Conservation (phyloP, 2,113 vertebrate genomes). For the Pituophis catenifer region DNA sequence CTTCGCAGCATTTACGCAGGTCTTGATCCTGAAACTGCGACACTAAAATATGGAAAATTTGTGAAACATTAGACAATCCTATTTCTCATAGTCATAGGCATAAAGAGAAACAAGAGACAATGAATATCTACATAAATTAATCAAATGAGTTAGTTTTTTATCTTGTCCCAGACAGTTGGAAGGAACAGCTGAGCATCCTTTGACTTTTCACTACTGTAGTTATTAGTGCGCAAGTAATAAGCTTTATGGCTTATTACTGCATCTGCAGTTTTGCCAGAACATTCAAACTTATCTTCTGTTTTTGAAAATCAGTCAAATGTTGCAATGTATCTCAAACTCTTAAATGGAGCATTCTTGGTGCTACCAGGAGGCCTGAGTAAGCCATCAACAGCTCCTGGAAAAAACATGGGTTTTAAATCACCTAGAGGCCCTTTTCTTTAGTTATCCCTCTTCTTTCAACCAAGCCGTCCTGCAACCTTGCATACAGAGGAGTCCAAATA, state of each 20-base stretch:
- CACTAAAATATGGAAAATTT: constrained; percentile 53
- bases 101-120: not conserved
- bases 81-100: not conserved
- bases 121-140: not conserved
- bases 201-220: not conserved
- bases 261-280: not conserved
- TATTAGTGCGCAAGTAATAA: not conserved
- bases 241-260: not conserved
- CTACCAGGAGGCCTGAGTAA: too few species aligned
- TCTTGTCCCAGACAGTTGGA: not conserved
- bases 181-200: not conserved
- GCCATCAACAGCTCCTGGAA: too few species aligned
- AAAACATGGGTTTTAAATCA: too few species aligned
- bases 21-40: constrained; percentile 66
- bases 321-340: not conserved
- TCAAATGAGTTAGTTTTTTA: not conserved
- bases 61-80: not conserved
- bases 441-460: not conserved
- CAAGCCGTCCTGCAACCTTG: not conserved
- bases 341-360: not conserved
- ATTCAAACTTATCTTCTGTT: too few species aligned
- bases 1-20: constrained; percentile 77
- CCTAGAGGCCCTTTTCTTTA: too few species aligned
- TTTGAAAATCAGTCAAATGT: not conserved
- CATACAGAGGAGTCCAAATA: not conserved